Percentiles rank a stretch among this genome's conserved stretches.
phyloP scores from a whole-genome alignment of 35 echinoderm and acorn worm genomes.

The Stichopus chloronotus region DNA sequence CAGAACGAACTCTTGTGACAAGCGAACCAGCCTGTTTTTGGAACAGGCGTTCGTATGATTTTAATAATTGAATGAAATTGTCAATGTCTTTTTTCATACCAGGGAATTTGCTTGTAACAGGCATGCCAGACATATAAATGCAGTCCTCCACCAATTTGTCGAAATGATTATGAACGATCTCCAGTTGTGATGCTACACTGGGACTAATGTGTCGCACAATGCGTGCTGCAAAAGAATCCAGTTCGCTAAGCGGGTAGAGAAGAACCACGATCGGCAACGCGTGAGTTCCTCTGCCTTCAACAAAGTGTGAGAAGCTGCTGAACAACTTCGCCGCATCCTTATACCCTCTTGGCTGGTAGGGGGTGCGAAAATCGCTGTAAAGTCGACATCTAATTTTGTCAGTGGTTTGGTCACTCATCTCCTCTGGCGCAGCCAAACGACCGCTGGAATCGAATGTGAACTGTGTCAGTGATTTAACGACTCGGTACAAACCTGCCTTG shows the following conservation, averaged over 20 bases:
- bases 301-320: slow-evolving; percentile 21
- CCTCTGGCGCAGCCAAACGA: background rate
- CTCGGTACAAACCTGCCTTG: background rate
- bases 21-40: background rate
- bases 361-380: slow-evolving; percentile 53
- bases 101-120: background rate
- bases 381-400: slow-evolving; percentile 3
- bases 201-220: background rate
- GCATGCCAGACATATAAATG: background rate
- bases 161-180: background rate
- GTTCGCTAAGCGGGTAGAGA: slow-evolving; percentile 5
- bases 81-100: slow-evolving; percentile 45
- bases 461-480: background rate
- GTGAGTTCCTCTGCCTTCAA: slow-evolving; percentile 2
- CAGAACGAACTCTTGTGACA: slow-evolving; percentile 14
- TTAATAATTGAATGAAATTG: slow-evolving; percentile 15
- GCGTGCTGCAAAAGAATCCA: slow-evolving; percentile 18
- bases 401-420: background rate
- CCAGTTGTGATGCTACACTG: background rate
- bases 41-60: background rate
- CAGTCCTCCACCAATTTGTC: background rate
- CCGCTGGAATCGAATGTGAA: background rate
- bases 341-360: slow-evolving; percentile 9
- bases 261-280: slow-evolving; percentile 27
- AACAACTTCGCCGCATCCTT: slow-evolving; percentile 34